Percentiles rank a stretch among this genome's conserved stretches.
These are phyloP conservation scores for Glaucopsyche alexis DNA, from an alignment of 2,888 invertebrate genomes.

Conservation along the genomic window DNA sequence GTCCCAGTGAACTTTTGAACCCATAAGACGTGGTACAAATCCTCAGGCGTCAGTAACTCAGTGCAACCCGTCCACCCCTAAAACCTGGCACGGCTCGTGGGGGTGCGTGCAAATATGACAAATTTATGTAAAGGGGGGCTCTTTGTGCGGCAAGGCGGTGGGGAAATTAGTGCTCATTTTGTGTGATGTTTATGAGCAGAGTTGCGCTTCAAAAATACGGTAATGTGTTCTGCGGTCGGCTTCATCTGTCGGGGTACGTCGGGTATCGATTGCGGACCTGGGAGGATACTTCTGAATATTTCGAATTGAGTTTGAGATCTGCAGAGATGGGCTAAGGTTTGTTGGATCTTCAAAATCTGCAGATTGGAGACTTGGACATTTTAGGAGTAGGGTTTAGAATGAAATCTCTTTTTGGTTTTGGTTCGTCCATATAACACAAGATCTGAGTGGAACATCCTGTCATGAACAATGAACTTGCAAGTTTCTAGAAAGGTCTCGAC, in stretches of 20 bases:
- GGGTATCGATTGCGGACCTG: conserved; percentile 52
- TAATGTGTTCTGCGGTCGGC: conserved; percentile 54
- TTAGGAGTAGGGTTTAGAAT: too few relatives aligned
- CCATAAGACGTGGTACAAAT: conserved; percentile 28
- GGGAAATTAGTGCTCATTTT: conserved; percentile 75
- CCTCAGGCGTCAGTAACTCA: conserved; percentile 37
- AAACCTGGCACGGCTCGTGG: conserved; percentile 56
- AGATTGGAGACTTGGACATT: background rate
- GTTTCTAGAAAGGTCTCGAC: background rate
- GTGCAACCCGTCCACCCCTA: conserved; percentile 46
- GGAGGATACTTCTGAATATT: conserved; percentile 40
- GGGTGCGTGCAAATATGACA: conserved; percentile 75
- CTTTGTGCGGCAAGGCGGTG: conserved; percentile 52
- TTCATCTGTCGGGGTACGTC: conserved; percentile 49
- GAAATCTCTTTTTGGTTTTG: background rate
- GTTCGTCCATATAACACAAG: background rate
- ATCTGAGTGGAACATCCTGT: background rate
- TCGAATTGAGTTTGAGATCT: background rate
- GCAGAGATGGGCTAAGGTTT: background rate
- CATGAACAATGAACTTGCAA: background rate
- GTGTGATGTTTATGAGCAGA: conserved; percentile 69
- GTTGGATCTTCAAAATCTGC: background rate
- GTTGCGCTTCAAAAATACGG: conserved; percentile 64
- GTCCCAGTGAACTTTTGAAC: conserved; percentile 1
- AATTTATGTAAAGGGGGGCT: conserved; percentile 71